A percentile compares a stretch with the other conserved stretches of the same genome.
These are phyloP conservation scores for Calameuta idolon DNA, from an alignment of 2,888 invertebrate species.

Conservation along the genomic window DNA sequence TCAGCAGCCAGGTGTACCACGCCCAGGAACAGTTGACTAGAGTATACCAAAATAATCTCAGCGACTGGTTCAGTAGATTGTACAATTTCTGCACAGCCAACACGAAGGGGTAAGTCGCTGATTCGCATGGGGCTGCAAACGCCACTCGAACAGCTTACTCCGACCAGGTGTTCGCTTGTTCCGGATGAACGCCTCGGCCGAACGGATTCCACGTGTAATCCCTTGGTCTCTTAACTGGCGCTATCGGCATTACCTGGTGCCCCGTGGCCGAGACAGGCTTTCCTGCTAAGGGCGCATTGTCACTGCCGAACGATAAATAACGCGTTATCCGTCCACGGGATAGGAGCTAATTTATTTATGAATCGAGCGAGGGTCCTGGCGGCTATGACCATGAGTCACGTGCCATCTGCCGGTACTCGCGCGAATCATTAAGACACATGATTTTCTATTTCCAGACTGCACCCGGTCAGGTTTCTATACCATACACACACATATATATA, in stretches of 20 bases:
- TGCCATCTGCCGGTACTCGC: conserved; percentile 59
- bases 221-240: conserved; percentile 40
- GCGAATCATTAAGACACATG: conserved; percentile 23
- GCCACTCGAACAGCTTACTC: not conserved
- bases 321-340: conserved; percentile 54
- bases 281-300: conserved; percentile 45
- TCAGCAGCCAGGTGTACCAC: conserved; percentile 52
- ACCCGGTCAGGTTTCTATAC: no score
- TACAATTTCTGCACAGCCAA: no score
- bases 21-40: conserved; percentile 33
- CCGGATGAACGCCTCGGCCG: conserved; percentile 46
- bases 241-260: conserved; percentile 38
- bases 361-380: conserved; percentile 35
- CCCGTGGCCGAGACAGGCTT: conserved; percentile 18
- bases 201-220: conserved; percentile 13
- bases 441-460: conserved; percentile 18
- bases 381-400: conserved; percentile 59
- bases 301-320: conserved; percentile 57
- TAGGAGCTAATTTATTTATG: conserved; percentile 65
- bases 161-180: conserved; percentile 47
- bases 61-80: no score
- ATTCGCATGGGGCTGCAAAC: not conserved
- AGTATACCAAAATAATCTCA: no score
- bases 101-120: no score
- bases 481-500: not conserved